A percentile compares a stretch with the other conserved stretches of the same genome.
Evolutionary conservation across 2,888 invertebrate genomes (phyloP).

Genomic region (Homarus gammarus): DNA sequence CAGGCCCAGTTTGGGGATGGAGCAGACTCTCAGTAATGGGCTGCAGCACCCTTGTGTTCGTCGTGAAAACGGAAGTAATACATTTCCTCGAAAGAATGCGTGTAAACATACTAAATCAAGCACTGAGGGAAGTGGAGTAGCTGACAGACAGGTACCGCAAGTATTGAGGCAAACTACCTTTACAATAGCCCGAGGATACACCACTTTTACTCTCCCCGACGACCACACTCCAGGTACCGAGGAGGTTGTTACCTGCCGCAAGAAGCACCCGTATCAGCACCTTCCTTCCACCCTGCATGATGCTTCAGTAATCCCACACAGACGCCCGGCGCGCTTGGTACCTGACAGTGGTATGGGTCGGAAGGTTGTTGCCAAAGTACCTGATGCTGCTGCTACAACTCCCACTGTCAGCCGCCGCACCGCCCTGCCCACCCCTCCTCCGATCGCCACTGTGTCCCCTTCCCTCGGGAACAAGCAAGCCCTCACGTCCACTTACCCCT

Average conservation of each 20-base stretch:
- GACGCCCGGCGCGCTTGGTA: not conserved
- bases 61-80: not conserved
- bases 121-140: not conserved
- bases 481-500: not conserved
- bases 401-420: not conserved
- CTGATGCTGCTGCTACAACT: not conserved
- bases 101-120: not conserved
- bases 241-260: too few relatives aligned
- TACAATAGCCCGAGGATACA: not conserved
- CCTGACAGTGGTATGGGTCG: too few relatives aligned
- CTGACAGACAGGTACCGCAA: not conserved
- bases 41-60: not conserved
- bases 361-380: not conserved
- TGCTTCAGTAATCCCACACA: not conserved
- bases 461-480: not conserved
- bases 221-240: not conserved
- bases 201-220: not conserved
- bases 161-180: constrained; percentile 17
- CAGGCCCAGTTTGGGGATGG: not conserved
- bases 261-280: too few relatives aligned
- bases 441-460: not conserved
- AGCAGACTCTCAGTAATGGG: not conserved
- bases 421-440: not conserved
- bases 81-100: not conserved
- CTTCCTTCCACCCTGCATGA: too few relatives aligned